Evolutionary conservation across 1,140 invertebrate species (phyloP).

Genomic region (Pachyrhynchus sulphureomaculatus): DNA sequence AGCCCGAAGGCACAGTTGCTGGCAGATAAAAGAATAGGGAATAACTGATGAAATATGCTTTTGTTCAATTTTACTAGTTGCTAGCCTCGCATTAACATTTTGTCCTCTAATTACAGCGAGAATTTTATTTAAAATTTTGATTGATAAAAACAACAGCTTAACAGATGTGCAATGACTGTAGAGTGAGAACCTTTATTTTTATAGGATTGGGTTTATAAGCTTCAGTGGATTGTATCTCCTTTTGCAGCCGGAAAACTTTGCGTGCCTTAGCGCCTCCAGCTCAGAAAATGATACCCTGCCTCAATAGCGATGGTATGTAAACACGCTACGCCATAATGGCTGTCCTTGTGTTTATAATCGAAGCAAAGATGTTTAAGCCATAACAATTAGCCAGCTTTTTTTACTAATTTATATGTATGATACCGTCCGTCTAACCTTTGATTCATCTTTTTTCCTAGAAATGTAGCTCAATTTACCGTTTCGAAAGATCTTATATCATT

Average conservation of each 20-base stretch:
- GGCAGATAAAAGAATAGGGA: no score
- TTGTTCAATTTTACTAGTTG: no score
- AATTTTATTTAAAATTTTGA: no score
- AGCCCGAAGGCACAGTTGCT: no score
- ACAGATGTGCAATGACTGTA: no score
- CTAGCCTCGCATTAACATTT: no score
- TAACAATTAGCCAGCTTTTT: no score
- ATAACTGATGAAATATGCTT: no score
- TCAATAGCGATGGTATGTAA: constrained; percentile 15
- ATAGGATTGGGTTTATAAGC: background rate
- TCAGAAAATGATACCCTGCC: constrained; percentile 24
- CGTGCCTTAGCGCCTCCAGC: background rate
- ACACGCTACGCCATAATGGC: constrained; percentile 16
- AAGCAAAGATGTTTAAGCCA: background rate
- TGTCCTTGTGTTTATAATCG: constrained; percentile 2
- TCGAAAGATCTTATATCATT: background rate
- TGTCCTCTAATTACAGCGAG: no score
- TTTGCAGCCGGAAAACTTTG: constrained; percentile 2
- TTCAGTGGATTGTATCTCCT: constrained; percentile 2
- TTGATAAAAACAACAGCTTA: no score
- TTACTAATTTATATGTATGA: background rate
- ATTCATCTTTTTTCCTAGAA: constrained; percentile 3
- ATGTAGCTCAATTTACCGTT: background rate
- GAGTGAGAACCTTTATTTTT: constrained; percentile 3
- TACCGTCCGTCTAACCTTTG: background rate